Evolutionary conservation across 2,113 vertebrate genomes (phyloP), one percentile per base, ranked within the genome.

Genomic region (Chionodraco myersi): DNA sequence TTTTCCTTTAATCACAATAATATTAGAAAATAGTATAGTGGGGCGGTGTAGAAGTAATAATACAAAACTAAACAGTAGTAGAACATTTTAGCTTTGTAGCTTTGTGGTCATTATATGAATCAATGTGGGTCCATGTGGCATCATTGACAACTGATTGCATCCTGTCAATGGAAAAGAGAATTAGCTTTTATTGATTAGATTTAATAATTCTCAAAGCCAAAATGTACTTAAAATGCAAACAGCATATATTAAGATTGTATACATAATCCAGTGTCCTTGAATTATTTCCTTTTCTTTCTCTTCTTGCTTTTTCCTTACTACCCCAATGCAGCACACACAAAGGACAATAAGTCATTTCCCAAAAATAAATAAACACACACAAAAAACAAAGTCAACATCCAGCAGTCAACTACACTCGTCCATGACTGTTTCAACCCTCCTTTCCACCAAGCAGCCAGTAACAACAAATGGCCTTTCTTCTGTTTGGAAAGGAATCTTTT

Each of bases 391-490:
- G 56, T 51, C 18, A 5, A 23, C 11, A 41, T 51, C 52, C 1
- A 16, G 21, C 16, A 15, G 15, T 51, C 10, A 53, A 60, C 30
- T 21, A 53, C 14, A 23, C 5, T 51, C n/a, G 15, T 60, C 26
- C n/a, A 23, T 63, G 63, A 44, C 12, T 18, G 16, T 14, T 48
- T 11, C 49, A 26, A 48, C 18, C 18, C 56, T 48, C 41, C 49
- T 62, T 44, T 61, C 15, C 6, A 61, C n/a, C 6, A 61, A 48
- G 23, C 9, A 78, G 47, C 21, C 64, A 73, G 5, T 49, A 48
- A 82, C 18, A 78, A 77, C 13, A 72, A 85, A 76, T 41, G 30
- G n/a, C 15, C 60, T 80, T 68, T 66, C 52, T 69, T 74, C 16
- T 67, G 57, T 75, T 80, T 75, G 64, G 1, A 78, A 48, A 57